Evolutionary conservation across 2,797 vertebrate species (phyloP), one percentile per base, ranked within the genome.

Genomic region (Bovichtus diacanthus): DNA sequence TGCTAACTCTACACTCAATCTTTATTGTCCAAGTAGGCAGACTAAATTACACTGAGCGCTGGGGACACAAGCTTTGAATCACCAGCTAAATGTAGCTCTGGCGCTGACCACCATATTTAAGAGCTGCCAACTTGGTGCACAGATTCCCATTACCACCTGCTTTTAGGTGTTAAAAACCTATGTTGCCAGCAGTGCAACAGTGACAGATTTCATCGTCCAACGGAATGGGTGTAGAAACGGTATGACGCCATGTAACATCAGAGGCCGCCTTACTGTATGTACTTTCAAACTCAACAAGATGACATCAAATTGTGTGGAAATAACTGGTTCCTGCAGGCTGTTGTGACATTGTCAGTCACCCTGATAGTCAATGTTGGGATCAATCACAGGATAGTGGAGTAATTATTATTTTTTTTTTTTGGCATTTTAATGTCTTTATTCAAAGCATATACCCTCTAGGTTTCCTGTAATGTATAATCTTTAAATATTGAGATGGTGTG

Each of bases 21-120:
- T 81, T 81, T 81, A 78, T 74, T 65, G 83, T 80, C 59, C 38
- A 80, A 61, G 64, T 25, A 59, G 59, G 70, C 75, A 66, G 86
- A 77, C 82, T 74, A 39, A 72, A 79, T 90, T 87, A 83, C 89
- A 81, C 69, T 4, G 16, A 68, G 60, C n/a, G 15, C 59, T 38
- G 49, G 49, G 44, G 50, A 80, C 72, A 49, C 1, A 2, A 19
- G 67, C 59, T 43, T 61, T 82, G 72, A 80, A 67, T 81, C 70
- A 62, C 38, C 58, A 51, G 75, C 77, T 88, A 85, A 87, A 83
- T 78, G 77, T 77, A 53, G 83, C 74, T 62, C 39, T 47, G 63
- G 70, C 74, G 80, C 50, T 44, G 21, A 13, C 47, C 10, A 18
- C 54, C 51, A 67, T 72, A 60, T 44, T 46, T 70, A 67, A 59